These are phyloP conservation scores for Chloroclysta siterata DNA, from an alignment of 2,888 invertebrate species.

Conservation along the genomic window DNA sequence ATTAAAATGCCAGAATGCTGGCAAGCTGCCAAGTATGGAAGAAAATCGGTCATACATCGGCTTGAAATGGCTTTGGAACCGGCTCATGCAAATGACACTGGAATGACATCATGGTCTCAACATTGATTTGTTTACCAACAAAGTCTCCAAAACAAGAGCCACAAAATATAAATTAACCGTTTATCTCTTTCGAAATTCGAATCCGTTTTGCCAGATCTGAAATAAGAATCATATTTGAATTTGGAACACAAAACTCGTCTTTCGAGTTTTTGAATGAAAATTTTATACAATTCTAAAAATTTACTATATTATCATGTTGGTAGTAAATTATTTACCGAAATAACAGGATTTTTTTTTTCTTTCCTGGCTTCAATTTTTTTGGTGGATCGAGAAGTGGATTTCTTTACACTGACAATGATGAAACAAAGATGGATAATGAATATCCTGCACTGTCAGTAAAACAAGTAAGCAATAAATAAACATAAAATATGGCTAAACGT, in stretches of 20 bases:
- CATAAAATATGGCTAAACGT: slow-evolving; percentile 16
- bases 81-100: slow-evolving; percentile 5
- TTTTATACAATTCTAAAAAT: neutral
- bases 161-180: neutral
- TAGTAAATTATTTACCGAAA: too few relatives aligned
- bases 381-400: too few relatives aligned
- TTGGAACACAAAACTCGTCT: neutral
- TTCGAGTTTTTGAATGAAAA: neutral
- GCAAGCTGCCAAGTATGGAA: neutral
- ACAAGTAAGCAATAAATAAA: slow-evolving; percentile 9
- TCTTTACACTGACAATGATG: neutral
- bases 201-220: neutral
- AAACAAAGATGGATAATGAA: neutral
- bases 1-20: neutral
- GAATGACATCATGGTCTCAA: slow-evolving; percentile 5
- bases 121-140: slow-evolving; percentile 14
- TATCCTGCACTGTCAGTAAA: neutral
- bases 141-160: neutral
- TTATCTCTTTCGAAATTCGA: neutral
- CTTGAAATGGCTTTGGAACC: neutral
- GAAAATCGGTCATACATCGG: neutral
- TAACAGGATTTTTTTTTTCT: too few relatives aligned
- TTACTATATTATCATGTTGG: neutral
- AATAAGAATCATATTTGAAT: neutral
- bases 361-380: too few relatives aligned